A percentile compares a stretch with the other conserved stretches of the same genome.
These are phyloP conservation scores for Argyra leucocephala DNA, from an alignment of 2,888 invertebrate genomes.

Conservation along the genomic window DNA sequence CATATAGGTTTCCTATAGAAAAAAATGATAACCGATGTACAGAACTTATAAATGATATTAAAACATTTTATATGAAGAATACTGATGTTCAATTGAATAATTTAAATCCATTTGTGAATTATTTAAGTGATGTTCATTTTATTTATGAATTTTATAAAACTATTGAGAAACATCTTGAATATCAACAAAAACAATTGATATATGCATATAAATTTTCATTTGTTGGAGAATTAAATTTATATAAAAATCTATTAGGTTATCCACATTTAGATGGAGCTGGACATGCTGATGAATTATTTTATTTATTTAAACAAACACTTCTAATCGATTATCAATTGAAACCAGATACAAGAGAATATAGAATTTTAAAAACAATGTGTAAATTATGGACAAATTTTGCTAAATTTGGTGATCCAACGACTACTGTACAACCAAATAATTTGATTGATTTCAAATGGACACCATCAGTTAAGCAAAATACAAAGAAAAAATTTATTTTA, in stretches of 20 bases:
- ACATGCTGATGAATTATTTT: slow-evolving; percentile 50
- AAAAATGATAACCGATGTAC: slow-evolving; percentile 16
- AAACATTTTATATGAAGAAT: slow-evolving; percentile 42
- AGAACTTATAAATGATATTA: slow-evolving; percentile 20
- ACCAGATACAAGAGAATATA: slow-evolving; percentile 26
- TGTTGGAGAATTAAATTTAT: slow-evolving; percentile 47
- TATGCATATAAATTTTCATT: slow-evolving; percentile 53
- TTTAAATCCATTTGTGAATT: slow-evolving; percentile 44
- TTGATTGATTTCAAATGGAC: slow-evolving; percentile 29
- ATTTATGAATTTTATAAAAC: slow-evolving; percentile 31
- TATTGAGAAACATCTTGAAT: slow-evolving; percentile 30
- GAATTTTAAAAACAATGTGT: slow-evolving; percentile 45
- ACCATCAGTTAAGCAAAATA: slow-evolving; percentile 25
- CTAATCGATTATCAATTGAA: slow-evolving; percentile 18
- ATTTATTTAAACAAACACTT: slow-evolving; percentile 38
- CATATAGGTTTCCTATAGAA: slow-evolving; percentile 20
- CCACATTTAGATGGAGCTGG: slow-evolving; percentile 44
- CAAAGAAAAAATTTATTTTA: slow-evolving; percentile 25
- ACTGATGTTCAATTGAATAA: slow-evolving; percentile 35
- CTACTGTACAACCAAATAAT: slow-evolving; percentile 20
- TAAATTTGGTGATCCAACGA: slow-evolving; percentile 45
- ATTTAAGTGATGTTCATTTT: slow-evolving; percentile 45
- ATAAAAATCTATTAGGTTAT: slow-evolving; percentile 44
- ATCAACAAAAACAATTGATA: slow-evolving; percentile 39
- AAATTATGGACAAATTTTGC: slow-evolving; percentile 58